phyloP scores from a whole-genome alignment of 2,113 vertebrate genomes.

The Bufo bufo region DNA sequence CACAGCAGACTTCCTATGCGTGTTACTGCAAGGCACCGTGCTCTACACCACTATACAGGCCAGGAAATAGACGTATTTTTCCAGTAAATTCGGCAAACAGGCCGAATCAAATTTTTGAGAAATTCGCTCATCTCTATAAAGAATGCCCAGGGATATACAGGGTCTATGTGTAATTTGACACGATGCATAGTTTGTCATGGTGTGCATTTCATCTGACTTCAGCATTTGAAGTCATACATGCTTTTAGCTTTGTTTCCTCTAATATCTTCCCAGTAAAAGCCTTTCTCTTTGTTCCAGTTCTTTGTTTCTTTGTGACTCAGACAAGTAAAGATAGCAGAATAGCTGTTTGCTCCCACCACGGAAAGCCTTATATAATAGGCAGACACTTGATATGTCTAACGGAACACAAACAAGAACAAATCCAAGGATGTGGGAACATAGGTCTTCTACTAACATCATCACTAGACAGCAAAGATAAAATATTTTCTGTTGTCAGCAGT shows the following conservation, averaged over 20 bases:
- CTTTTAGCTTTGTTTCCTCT: neutral
- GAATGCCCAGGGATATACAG: neutral
- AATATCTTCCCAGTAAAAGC: constrained; percentile 17
- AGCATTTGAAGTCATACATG: constrained; percentile 29
- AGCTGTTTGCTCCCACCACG: neutral
- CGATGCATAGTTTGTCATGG: neutral
- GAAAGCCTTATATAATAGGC: constrained; percentile 10
- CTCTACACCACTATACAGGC: too few species aligned
- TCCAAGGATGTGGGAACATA: neutral
- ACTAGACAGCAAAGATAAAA: neutral
- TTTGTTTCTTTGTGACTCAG: constrained; percentile 36
- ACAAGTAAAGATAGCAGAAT: neutral
- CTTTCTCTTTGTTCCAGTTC: constrained; percentile 17
- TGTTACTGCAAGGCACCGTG: too few species aligned
- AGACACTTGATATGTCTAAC: neutral
- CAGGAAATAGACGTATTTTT: too few species aligned
- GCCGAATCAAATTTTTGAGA: too few species aligned
- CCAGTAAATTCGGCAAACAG: too few species aligned
- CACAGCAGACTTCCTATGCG: too few species aligned
- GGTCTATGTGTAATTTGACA: neutral
- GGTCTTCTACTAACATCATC: too few species aligned
- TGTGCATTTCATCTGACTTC: neutral
- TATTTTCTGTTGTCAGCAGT: neutral
- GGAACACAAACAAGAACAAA: neutral
- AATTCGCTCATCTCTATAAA: too few species aligned